Base-by-base conservation (phyloP, 2,888 invertebrate genomes). In the Sinodicranocentrus sp. region DNA sequence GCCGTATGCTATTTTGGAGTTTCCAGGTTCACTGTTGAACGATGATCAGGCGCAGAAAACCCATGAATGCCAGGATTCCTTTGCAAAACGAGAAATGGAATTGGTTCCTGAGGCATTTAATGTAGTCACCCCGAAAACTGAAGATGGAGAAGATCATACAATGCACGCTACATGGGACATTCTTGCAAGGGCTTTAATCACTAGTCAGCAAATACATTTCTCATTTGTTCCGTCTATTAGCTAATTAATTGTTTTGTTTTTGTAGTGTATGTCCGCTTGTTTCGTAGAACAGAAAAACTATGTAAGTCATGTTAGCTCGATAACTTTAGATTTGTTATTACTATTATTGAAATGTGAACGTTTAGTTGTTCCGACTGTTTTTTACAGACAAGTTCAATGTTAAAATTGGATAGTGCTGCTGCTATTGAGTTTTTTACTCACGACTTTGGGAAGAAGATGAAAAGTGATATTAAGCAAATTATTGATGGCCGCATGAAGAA, bases 211-310 rank as follows among this genome's bases (percentile, higher is more conserved):
- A 28, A n/a, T n/a, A 61, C 13, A 65, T 28, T 17, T 1, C 17
- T 72, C 21, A 39, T 33, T 57, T 19, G 8, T n/a, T 1, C 13
- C 33, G 39, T 59, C 23, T 6, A 2, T 3, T 8, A 43, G 13
- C 43, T n/a, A 67, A 5, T n/a, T 17, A 21, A 8, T 6, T 44
- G 43, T n/a, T 17, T 25, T 26, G 48, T 19, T 48, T 15, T 21
- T 52, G 8, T 26, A 78, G 78, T 78, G 78, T 25, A 28, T 6
- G 25, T 44, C 70, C 2, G 78, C 78, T 3, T 78, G 78, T 48
- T 2, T 59, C 5, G 39, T 78, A 13, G 1, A 61, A 0, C 70
- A 52, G 43, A 78, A 61, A 15, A 78, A 78, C 23, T 78, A 78
- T 33, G 78, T 78, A 61, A 28, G 70, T 17, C 17, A 21, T 39